A percentile compares a stretch with the other conserved stretches of the same genome.
Conservation (phyloP, 2,888 invertebrate species). For the Actias luna region DNA sequence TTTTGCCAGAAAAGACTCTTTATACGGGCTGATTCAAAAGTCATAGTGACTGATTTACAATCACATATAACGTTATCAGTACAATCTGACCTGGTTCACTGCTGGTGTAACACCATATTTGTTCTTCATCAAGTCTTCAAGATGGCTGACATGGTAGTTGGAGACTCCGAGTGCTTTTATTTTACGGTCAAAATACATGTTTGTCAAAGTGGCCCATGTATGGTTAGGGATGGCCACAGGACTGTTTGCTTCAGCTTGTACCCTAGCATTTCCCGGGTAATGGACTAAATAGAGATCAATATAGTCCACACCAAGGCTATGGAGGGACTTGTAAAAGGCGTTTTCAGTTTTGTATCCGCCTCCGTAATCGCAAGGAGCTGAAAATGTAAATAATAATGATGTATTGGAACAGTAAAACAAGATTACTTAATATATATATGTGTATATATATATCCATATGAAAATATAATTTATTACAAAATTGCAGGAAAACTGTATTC, state of each 20-base stretch:
- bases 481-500: too few relatives aligned
- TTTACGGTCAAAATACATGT: not conserved
- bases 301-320: not conserved
- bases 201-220: not conserved
- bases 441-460: too few relatives aligned
- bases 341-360: not conserved
- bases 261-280: not conserved
- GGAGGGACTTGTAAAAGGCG: not conserved
- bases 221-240: not conserved
- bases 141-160: not conserved
- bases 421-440: too few relatives aligned
- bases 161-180: not conserved
- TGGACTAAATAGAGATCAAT: constrained; percentile 8
- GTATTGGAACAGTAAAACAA: too few relatives aligned
- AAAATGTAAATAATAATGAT: not conserved
- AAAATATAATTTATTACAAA: too few relatives aligned
- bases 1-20: too few relatives aligned
- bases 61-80: not conserved
- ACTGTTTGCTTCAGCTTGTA: not conserved
- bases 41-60: too few relatives aligned
- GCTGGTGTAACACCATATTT: not conserved
- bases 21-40: too few relatives aligned
- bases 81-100: not conserved
- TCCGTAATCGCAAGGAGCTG: constrained; percentile 4
- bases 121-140: not conserved